Evolutionary conservation across 1,140 invertebrate species (phyloP).

Genomic region (Homarus americanus): DNA sequence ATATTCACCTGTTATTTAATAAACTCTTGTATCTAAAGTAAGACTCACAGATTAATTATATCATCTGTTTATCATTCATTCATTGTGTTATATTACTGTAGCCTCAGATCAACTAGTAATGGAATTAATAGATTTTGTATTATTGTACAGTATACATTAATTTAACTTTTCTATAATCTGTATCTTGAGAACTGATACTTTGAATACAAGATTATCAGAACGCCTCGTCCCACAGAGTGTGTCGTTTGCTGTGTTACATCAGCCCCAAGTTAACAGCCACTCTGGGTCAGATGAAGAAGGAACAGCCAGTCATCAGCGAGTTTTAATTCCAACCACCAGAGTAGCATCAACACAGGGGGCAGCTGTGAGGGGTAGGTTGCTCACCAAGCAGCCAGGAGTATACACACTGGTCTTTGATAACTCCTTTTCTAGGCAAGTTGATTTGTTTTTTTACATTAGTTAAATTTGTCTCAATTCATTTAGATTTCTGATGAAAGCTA

Average conservation of each 20-base stretch:
- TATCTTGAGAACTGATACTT: too few species aligned
- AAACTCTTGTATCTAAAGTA: too few species aligned
- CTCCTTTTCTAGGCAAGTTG: constrained; percentile 39
- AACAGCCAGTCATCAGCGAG: constrained; percentile 29
- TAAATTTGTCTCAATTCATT: too few species aligned
- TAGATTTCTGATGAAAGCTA: too few species aligned
- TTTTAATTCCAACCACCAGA: constrained; percentile 54
- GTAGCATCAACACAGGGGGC: constrained; percentile 57
- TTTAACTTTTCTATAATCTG: too few species aligned
- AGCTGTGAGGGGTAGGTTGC: constrained; percentile 42
- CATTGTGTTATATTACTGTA: too few species aligned
- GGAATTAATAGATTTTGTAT: not conserved
- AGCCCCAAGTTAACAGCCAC: not conserved
- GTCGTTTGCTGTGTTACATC: constrained; percentile 55
- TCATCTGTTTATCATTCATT: too few species aligned
- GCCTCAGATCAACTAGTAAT: too few species aligned
- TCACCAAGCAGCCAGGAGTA: constrained; percentile 53
- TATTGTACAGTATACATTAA: not conserved
- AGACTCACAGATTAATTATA: too few species aligned
- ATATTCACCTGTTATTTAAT: too few species aligned
- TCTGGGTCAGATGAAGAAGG: not conserved
- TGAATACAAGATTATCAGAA: too few species aligned
- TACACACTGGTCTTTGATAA: constrained; percentile 65
- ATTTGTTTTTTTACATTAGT: not conserved
- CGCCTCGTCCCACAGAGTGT: too few species aligned